Evolutionary conservation across 64 coral and sea anemone species (phyloP), one percentile per base, ranked within the genome.

Genomic region (Stichodactyla mertensii): DNA sequence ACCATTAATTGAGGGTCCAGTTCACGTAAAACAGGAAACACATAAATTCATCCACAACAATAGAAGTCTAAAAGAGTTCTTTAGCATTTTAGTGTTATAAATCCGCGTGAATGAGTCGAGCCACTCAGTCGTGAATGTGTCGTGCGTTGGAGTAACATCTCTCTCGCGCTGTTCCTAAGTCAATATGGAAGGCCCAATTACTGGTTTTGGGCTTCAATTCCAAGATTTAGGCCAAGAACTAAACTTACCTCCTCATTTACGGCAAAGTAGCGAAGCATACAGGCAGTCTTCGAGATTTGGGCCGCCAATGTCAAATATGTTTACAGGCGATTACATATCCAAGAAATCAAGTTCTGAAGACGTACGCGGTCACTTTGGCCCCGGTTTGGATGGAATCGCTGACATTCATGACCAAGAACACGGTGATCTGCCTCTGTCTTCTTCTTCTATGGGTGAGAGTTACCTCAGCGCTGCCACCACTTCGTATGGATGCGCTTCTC

Each of bases 11-110:
- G 94, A 87, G 94, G 89, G 83, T 66, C 78, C 94, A 87, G 90
- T 93, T 90, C 92, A 97, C 94, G 94, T 92, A 95, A 92, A 83
- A 93, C 94, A 97, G 94, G 94, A 97, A 97, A 92, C 88, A 95
- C 94, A 97, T 97, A 90, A 97, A 97, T 97, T 97, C 91, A 87
- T 20, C 55, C 80, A 90, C 88, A 91, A 89, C 88, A 97, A 90
- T 87, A 89, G 88, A 78, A 64, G 79, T 80, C 86, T 89, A 90
- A 88, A 87, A 97, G 88, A 92, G 82, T 86, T 92, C 90, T 84
- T 83, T 90, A 89, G 89, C 77, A 80, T 83, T 81, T 81, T 53
- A 81, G 78, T 55, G 53, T 84, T 97, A 97, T 97, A 97, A 97
- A 97, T 87, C 86, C 87, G 58, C 82, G 85, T 85, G 88, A 82